Evolutionary conservation across 2,888 invertebrate genomes (phyloP).

Genomic region (Lasioglossum marginatum): DNA sequence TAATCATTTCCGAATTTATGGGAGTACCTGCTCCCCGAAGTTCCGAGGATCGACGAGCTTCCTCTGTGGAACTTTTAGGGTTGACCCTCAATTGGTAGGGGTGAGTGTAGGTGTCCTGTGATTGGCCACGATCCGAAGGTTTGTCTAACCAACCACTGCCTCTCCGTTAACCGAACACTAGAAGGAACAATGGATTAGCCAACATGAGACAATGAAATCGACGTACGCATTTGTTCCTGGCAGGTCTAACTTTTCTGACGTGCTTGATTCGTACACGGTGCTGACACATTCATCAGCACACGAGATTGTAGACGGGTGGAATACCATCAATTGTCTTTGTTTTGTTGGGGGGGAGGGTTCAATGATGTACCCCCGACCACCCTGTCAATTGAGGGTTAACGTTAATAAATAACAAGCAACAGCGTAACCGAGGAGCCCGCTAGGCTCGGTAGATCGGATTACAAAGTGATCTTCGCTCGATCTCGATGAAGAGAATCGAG

Average conservation of each 20-base stretch:
- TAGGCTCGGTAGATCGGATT: not conserved
- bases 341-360: not conserved
- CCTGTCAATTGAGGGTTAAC: conserved; percentile 32
- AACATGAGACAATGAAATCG: not conserved
- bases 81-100: conserved; percentile 15
- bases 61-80: not conserved
- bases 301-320: not conserved
- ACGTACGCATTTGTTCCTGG: not conserved
- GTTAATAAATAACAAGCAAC: conserved; percentile 34
- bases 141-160: not conserved
- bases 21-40: not conserved
- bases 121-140: conserved; percentile 17
- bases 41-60: not conserved
- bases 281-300: not conserved
- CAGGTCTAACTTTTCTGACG: not conserved
- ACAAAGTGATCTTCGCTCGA: not conserved
- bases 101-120: not conserved
- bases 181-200: not conserved
- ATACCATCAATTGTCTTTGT: not conserved
- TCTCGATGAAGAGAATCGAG: not conserved
- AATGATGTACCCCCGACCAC: not conserved
- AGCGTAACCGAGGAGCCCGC: not conserved
- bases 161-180: not conserved
- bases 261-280: not conserved
- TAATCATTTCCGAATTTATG: not conserved